Evolutionary conservation across 2,888 invertebrate genomes (phyloP).

Genomic region (Anoplius nigerrimus): DNA sequence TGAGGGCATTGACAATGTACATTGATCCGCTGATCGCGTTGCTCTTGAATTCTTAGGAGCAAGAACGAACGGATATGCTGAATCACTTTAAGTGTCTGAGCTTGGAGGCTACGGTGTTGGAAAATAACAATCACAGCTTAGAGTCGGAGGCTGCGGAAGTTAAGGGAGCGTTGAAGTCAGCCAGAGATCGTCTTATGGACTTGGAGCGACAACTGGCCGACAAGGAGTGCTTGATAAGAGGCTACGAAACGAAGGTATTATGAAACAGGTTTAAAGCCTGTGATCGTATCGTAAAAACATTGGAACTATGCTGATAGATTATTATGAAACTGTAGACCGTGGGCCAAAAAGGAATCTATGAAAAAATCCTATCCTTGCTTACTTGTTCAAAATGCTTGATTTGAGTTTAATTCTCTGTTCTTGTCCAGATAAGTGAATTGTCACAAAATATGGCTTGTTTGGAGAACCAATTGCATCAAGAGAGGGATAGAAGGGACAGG

Average conservation of each 20-base stretch:
- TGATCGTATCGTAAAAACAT: slow-evolving; percentile 12
- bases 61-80: slow-evolving; percentile 86
- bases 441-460: slow-evolving; percentile 77
- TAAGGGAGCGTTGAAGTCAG: slow-evolving; percentile 78
- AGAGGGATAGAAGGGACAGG: slow-evolving; percentile 78
- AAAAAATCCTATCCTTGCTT: background rate
- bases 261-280: background rate
- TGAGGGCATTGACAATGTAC: background rate
- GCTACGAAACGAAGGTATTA: slow-evolving; percentile 78
- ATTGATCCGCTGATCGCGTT: background rate
- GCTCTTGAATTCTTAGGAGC: slow-evolving; percentile 78
- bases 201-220: slow-evolving; percentile 81
- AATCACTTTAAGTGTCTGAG: slow-evolving; percentile 87
- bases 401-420: background rate
- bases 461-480: slow-evolving; percentile 81
- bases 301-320: too few species aligned
- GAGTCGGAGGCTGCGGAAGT: slow-evolving; percentile 86
- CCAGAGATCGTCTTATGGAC: slow-evolving; percentile 79
- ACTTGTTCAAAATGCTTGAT: slow-evolving; percentile 1
- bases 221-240: slow-evolving; percentile 77
- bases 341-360: background rate
- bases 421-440: slow-evolving; percentile 75
- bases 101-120: slow-evolving; percentile 85
- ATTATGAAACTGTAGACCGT: too few species aligned
- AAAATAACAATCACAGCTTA: slow-evolving; percentile 87